phyloP scores from a whole-genome alignment of 1,140 invertebrate species.

The Nautilus pompilius region DNA sequence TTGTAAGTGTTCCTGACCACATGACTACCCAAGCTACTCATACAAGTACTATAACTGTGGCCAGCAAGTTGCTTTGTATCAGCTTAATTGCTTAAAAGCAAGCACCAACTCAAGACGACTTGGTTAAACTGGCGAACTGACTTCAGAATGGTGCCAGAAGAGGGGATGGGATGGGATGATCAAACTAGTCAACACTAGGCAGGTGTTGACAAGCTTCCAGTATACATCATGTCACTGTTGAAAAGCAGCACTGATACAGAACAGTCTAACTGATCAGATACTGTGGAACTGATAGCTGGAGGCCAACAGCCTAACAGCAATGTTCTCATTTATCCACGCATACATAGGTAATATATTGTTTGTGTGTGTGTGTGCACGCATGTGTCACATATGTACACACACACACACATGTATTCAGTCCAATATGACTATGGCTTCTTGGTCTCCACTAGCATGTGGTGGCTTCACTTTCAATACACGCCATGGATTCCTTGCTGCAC shows the following conservation, averaged over 20 bases:
- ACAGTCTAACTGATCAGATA: background rate
- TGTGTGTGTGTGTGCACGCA: too few species aligned
- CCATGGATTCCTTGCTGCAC: constrained; percentile 89
- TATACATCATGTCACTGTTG: background rate
- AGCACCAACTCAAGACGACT: too few species aligned
- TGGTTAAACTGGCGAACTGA: background rate
- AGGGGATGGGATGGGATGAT: background rate
- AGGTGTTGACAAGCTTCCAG: background rate
- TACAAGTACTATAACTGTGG: constrained; percentile 4
- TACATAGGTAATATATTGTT: background rate
- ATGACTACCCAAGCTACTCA: constrained; percentile 4
- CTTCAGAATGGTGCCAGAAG: background rate
- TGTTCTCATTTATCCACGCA: background rate
- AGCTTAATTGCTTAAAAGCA: too few species aligned
- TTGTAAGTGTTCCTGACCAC: background rate
- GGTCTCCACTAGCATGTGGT: constrained; percentile 1
- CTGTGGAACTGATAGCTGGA: background rate
- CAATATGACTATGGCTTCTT: constrained; percentile 1
- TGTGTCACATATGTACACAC: too few species aligned
- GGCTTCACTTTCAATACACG: constrained; percentile 39
- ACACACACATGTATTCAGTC: too few species aligned
- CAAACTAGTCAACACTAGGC: background rate
- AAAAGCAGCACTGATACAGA: background rate
- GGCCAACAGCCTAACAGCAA: background rate
- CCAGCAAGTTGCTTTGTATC: background rate